Conservation (phyloP, 2,797 vertebrate genomes). For the Urophycis tenuis region DNA sequence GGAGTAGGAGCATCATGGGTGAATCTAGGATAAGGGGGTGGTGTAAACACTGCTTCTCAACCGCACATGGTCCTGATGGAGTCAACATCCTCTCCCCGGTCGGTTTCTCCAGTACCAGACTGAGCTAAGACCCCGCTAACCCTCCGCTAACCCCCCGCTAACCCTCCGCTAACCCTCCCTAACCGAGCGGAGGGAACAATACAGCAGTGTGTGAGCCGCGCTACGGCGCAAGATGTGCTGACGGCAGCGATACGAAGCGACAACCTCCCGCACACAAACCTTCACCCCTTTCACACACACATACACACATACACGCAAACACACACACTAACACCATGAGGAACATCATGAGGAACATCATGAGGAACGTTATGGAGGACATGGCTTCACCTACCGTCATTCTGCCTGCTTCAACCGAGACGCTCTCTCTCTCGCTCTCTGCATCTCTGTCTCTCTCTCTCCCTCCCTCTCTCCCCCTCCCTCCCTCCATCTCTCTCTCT, state of each 20-base stretch:
- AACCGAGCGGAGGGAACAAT: too few species aligned
- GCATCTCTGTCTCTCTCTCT: neutral
- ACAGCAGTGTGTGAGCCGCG: neutral
- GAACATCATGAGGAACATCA: neutral
- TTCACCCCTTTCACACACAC: too few species aligned
- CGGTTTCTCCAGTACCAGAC: too few species aligned
- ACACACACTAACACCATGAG: too few species aligned
- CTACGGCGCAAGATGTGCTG: neutral
- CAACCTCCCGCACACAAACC: neutral
- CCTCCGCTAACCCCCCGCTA: too few species aligned
- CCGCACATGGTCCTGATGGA: neutral
- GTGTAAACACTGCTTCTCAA: neutral
- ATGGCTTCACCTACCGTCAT: neutral
- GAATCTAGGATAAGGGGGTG: neutral
- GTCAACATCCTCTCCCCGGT: neutral
- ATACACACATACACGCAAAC: too few species aligned
- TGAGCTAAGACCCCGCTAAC: too few species aligned
- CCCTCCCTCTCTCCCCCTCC: neutral
- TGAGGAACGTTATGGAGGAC: neutral
- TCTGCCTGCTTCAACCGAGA: neutral
- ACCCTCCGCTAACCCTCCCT: too few species aligned
- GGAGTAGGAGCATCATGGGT: neutral
- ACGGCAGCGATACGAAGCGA: neutral
- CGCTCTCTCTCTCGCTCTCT: neutral
- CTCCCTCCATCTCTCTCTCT: neutral